Conservation (phyloP, 2,113 vertebrate species). For the Miniopterus natalensis region DNA sequence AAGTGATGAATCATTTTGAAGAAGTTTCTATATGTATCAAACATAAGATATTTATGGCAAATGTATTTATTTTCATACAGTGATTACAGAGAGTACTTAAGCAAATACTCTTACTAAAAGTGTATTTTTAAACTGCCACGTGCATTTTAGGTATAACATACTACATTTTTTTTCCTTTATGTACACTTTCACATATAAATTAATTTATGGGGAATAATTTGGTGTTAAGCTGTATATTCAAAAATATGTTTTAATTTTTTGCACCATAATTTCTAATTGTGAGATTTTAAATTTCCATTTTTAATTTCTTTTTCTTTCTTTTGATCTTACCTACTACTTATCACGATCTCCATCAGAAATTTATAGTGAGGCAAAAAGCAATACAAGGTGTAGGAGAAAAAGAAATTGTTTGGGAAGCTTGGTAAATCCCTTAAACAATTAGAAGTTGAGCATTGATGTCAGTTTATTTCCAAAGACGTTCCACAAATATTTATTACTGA, state of each 20-base stretch:
- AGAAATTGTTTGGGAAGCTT: background rate
- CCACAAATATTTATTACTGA: background rate
- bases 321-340: background rate
- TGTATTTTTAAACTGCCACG: background rate
- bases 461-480: background rate
- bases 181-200: background rate
- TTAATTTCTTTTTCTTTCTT: background rate
- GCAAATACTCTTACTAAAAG: background rate
- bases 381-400: background rate
- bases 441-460: background rate
- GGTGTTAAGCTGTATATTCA: background rate
- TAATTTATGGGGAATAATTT: slow-evolving; percentile 9
- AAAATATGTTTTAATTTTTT: background rate
- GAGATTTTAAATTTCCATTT: background rate
- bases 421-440: background rate
- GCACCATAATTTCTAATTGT: background rate
- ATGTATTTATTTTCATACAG: background rate
- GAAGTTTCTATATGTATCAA: background rate
- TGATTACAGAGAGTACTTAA: background rate
- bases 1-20: background rate
- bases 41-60: background rate
- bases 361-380: background rate
- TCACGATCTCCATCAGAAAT: background rate
- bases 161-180: background rate
- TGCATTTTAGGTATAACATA: slow-evolving; percentile 14